Conservation (phyloP, 92 coral and sea anemone genomes). For the Zoanthus sociatus region DNA sequence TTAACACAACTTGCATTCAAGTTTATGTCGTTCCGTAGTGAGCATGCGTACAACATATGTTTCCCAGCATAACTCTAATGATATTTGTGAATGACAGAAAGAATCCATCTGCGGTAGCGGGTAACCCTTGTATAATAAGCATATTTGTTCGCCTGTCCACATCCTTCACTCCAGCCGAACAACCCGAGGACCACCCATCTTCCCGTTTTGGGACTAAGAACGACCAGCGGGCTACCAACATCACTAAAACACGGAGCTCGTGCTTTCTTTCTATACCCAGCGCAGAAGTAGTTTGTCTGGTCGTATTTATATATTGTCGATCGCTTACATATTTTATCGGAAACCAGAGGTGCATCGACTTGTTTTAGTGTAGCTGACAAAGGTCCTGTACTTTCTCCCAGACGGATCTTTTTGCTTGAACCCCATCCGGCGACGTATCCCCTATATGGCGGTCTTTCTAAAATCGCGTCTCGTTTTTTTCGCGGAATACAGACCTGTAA, state of each 20-base stretch:
- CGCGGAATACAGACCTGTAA: conserved; percentile 82
- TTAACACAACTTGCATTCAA: neutral
- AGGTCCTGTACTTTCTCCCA: conserved; percentile 75
- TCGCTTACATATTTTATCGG: conserved; percentile 76
- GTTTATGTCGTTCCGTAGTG: neutral
- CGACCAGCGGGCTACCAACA: conserved; percentile 86
- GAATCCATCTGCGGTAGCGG: conserved; percentile 83
- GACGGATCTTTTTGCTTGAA: conserved; percentile 67
- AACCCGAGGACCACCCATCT: conserved; percentile 90
- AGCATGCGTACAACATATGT: neutral
- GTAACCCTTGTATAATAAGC: conserved; percentile 89
- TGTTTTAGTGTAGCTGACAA: conserved; percentile 74
- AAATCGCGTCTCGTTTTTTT: conserved; percentile 69
- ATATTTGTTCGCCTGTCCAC: conserved; percentile 83
- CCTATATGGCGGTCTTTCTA: conserved; percentile 76
- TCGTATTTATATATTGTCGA: conserved; percentile 75
- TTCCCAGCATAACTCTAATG: neutral
- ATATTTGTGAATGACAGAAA: conserved; percentile 51
- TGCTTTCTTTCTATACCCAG: conserved; percentile 79
- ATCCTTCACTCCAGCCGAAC: conserved; percentile 93
- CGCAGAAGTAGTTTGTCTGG: conserved; percentile 72
- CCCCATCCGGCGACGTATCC: conserved; percentile 95
- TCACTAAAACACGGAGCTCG: conserved; percentile 86
- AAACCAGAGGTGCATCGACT: conserved; percentile 79
- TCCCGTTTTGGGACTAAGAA: conserved; percentile 83